These are phyloP conservation scores for Mormyrops boulengeri DNA, from an alignment of 2,797 vertebrate species.

Conservation along the genomic window DNA sequence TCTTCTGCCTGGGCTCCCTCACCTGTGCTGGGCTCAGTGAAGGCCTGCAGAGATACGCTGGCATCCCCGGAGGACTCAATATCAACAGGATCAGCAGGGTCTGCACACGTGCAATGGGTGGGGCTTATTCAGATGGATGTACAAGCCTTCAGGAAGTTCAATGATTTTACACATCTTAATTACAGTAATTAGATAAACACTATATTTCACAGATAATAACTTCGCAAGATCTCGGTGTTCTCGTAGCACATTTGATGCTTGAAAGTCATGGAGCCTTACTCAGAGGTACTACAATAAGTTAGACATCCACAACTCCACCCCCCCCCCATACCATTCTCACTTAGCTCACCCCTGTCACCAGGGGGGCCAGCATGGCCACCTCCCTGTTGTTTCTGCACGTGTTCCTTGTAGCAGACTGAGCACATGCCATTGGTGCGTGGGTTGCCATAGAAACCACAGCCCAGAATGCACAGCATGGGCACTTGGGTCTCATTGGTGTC, in stretches of 20 bases:
- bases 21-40: constrained; percentile 28
- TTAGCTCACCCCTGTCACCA: constrained; percentile 10
- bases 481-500: constrained; percentile 82
- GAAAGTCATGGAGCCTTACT: not conserved
- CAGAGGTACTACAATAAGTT: not conserved
- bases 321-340: not conserved
- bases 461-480: constrained; percentile 75
- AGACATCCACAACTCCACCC: not conserved
- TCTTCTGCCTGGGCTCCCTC: constrained; percentile 40
- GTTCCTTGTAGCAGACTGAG: constrained; percentile 83
- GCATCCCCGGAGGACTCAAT: constrained; percentile 35
- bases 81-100: constrained; percentile 45
- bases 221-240: not conserved
- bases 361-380: constrained; percentile 61
- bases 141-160: not conserved
- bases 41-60: constrained; percentile 29
- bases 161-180: not conserved
- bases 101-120: constrained; percentile 21
- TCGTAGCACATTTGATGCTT: not conserved
- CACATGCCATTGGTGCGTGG: constrained; percentile 84
- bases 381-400: constrained; percentile 76
- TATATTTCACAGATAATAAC: not conserved
- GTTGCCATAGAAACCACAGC: constrained; percentile 85
- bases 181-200: not conserved
- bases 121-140: not conserved